Conservation (phyloP, 23 tunicate genomes). For the Ascidia mentula region DNA sequence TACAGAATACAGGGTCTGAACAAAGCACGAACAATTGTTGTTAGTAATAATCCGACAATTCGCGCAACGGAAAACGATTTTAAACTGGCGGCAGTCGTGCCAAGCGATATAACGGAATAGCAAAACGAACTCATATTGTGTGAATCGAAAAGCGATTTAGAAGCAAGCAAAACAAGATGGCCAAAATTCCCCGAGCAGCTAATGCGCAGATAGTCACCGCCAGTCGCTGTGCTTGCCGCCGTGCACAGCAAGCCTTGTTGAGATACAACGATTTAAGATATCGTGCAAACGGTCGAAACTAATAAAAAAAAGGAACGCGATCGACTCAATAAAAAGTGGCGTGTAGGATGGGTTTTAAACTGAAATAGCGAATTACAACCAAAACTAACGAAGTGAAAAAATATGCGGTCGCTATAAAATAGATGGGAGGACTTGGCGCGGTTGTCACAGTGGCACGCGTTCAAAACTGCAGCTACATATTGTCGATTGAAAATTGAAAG, state of each 20-base stretch:
- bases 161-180: background rate
- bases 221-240: background rate
- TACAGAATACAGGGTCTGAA: conserved; percentile 2
- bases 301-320: background rate
- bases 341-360: background rate
- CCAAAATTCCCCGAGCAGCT: background rate
- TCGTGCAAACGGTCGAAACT: conserved; percentile 9
- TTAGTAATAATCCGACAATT: background rate
- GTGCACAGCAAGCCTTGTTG: background rate
- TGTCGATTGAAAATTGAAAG: background rate
- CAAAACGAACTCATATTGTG: background rate
- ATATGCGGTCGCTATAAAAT: conserved; percentile 2
- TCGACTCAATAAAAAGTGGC: conserved; percentile 1
- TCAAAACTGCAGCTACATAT: conserved; percentile 1
- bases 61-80: background rate
- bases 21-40: conserved; percentile 1
- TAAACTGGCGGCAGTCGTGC: background rate
- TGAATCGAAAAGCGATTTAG: background rate
- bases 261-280: background rate
- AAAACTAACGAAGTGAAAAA: conserved; percentile 9
- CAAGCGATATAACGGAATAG: background rate
- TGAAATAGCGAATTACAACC: background rate
- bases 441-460: conserved; percentile 12
- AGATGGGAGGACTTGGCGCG: conserved; percentile 9
- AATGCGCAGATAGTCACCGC: background rate